Conservation (phyloP, 2,797 vertebrate genomes). For the Leucoraja ocellata region DNA sequence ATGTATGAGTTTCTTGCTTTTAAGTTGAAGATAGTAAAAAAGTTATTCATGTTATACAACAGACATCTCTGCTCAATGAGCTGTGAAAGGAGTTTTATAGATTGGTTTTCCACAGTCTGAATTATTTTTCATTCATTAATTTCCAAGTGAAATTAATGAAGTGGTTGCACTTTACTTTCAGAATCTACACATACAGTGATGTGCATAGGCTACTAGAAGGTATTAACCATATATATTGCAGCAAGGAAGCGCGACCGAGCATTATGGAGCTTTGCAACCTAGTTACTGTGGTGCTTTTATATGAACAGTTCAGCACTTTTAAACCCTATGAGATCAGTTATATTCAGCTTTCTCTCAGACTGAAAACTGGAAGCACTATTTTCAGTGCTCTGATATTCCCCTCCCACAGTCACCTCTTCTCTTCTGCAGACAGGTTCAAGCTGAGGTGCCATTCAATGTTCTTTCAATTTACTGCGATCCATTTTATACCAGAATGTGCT, state of each 20-base stretch:
- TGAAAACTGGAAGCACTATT: neutral
- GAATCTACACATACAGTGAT: neutral
- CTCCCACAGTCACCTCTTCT: neutral
- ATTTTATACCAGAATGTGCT: neutral
- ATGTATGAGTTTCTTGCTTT: neutral
- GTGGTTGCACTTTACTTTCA: neutral
- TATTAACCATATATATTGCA: neutral
- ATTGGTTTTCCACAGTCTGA: neutral
- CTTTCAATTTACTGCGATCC: neutral
- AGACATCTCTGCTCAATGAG: neutral
- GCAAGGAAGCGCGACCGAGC: neutral
- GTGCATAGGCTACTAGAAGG: neutral
- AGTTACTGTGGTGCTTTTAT: neutral
- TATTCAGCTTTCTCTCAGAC: constrained; percentile 1
- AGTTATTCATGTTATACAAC: neutral
- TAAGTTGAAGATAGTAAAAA: neutral
- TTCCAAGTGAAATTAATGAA: constrained; percentile 4
- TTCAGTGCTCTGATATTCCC: neutral
- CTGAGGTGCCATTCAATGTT: neutral
- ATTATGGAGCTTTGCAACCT: neutral
- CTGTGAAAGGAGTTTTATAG: neutral
- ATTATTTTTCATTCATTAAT: constrained; percentile 20
- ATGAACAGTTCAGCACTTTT: constrained; percentile 5
- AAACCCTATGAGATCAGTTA: neutral
- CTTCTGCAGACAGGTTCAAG: neutral